Conservation (phyloP, 1,140 invertebrate genomes). For the Platyscapa corneri region DNA sequence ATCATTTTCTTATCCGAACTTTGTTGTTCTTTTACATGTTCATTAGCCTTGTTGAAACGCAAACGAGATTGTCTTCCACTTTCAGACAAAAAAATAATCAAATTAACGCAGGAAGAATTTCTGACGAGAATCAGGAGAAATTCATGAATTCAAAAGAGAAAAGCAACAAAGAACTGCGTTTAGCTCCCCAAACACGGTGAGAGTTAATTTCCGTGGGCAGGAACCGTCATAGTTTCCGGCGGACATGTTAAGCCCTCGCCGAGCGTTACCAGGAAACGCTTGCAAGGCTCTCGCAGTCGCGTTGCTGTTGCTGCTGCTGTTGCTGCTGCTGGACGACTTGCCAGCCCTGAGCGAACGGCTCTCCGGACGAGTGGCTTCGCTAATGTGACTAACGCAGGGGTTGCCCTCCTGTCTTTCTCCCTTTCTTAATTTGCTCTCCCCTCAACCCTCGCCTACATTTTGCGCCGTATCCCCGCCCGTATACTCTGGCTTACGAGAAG, state of each 20-base stretch:
- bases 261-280: conserved; percentile 56
- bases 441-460: neutral
- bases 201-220: conserved; percentile 45
- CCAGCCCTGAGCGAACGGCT: conserved; percentile 44
- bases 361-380: conserved; percentile 59
- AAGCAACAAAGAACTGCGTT: neutral
- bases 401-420: neutral
- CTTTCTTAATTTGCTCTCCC: neutral
- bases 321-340: neutral
- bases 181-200: neutral
- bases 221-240: conserved; percentile 48
- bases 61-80: neutral
- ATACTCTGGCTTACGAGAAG: neutral
- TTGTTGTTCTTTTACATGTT: neutral
- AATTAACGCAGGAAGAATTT: neutral
- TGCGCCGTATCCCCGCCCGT: neutral
- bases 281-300: neutral
- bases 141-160: conserved; percentile 43
- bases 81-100: neutral
- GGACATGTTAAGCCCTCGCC: conserved; percentile 45
- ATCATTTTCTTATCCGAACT: neutral
- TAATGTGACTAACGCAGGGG: conserved; percentile 50
- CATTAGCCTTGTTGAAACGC: neutral
- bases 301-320: neutral
- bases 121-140: neutral